Base-by-base conservation (phyloP, 1,140 invertebrate genomes). In the Subanguina moxae region DNA sequence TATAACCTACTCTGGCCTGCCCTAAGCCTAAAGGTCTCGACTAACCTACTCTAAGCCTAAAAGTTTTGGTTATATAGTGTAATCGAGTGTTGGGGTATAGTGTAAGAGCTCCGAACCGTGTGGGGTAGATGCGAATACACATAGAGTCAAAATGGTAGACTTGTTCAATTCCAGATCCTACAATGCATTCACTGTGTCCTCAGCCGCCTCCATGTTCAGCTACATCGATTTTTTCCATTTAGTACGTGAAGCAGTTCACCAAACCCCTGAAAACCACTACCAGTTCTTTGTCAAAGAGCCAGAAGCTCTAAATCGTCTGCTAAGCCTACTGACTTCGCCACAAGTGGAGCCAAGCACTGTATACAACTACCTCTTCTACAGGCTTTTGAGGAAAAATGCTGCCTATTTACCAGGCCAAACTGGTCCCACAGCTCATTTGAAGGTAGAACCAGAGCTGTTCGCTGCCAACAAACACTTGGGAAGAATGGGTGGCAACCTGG, bases 341-440 rank as follows among this genome's bases (percentile, higher is more conserved):
- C 21, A 70, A 57, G 56, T 78, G 48, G 66, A 62, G 25, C 65
- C 77, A 9, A 42, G 67, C 15, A 64, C 68, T 25, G 21, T 78
- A 25, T 32, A 71, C 67, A 78, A 78, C 38, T 78, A 78, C 38
- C 65, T 78, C 25, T 78, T 68, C 64, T 76, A 65, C 71, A 65
- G 74, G 43, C 48, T 78, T 32, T n/a, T 78, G 17, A 30, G 30
- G 23, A 57, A 46, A 13, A 59, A 77, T 43, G 56, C 48, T n/a
- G 42, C 64, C 17, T 76, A 75, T 57, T 57, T 78, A 57, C 76
- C 76, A 57, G 19, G 32, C n/a, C 19, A 61, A 61, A 61, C 27
- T 61, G 58, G 48, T 3, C 48, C 48, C 8, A 52, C 3, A 7
- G 48, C 48, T 19, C 23, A 21, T 52, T 15, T 52, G 17, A 52